Conservation (phyloP, 2,888 invertebrate genomes). For the Endotricha flammealis region DNA sequence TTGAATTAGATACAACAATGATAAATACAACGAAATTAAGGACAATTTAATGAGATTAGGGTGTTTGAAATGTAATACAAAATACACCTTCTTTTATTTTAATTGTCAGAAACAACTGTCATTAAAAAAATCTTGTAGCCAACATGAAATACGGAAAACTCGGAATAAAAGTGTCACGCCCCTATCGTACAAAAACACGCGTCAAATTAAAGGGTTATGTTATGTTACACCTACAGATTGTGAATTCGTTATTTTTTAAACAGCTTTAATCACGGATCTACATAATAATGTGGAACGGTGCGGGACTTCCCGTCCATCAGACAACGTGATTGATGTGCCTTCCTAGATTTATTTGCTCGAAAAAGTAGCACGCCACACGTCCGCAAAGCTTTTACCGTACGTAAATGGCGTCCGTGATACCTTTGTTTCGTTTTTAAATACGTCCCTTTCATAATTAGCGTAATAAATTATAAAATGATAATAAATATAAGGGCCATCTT, state of each 20-base stretch:
- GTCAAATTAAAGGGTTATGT: constrained; percentile 50
- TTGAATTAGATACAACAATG: neutral
- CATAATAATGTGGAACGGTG: constrained; percentile 64
- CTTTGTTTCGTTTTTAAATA: constrained; percentile 75
- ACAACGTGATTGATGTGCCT: constrained; percentile 74
- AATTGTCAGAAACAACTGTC: constrained; percentile 1
- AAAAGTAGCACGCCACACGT: constrained; percentile 67
- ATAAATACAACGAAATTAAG: neutral
- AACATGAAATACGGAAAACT: constrained; percentile 12
- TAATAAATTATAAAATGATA: constrained; percentile 78
- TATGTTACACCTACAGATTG: constrained; percentile 51
- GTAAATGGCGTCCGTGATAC: constrained; percentile 62
- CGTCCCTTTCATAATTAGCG: constrained; percentile 73
- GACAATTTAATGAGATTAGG: neutral
- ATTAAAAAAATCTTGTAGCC: constrained; percentile 1
- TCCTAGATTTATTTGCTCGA: constrained; percentile 70
- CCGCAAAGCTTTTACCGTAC: constrained; percentile 60
- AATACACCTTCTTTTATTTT: constrained; percentile 1
- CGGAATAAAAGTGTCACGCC: constrained; percentile 23
- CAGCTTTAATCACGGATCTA: constrained; percentile 70
- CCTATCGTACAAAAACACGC: constrained; percentile 29
- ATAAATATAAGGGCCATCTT: constrained; percentile 72
- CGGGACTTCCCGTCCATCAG: constrained; percentile 68
- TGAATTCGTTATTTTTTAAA: constrained; percentile 67
- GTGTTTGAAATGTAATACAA: neutral